phyloP scores from a whole-genome alignment of 1,140 invertebrate genomes.

The Lasaia peninsularis region DNA sequence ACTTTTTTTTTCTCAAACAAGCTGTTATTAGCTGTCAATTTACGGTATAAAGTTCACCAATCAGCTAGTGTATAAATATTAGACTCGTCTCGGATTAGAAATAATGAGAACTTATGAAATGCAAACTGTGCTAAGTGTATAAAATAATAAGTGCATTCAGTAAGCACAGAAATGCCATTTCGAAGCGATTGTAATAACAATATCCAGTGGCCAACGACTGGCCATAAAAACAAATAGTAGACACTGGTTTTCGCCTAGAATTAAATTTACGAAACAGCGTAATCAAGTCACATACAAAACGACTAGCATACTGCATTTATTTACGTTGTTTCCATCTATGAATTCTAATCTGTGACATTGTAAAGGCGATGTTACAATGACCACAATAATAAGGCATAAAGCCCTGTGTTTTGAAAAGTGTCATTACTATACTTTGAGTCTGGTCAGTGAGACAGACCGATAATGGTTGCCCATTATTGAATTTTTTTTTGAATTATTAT shows the following conservation, averaged over 20 bases:
- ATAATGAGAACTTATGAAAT: slow-evolving; percentile 24
- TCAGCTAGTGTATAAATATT: too few relatives aligned
- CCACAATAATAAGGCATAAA: slow-evolving; percentile 57
- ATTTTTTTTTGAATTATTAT: background rate
- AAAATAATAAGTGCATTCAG: slow-evolving; percentile 39
- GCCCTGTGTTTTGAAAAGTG: slow-evolving; percentile 48
- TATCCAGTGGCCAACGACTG: slow-evolving; percentile 38
- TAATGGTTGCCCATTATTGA: background rate
- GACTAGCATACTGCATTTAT: slow-evolving; percentile 18
- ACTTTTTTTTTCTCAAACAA: too few relatives aligned
- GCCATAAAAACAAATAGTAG: slow-evolving; percentile 52
- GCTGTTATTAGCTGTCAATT: too few relatives aligned
- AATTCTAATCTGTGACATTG: slow-evolving; percentile 32
- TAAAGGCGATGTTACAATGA: slow-evolving; percentile 35
- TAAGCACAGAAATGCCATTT: slow-evolving; percentile 36
- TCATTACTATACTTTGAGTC: slow-evolving; percentile 43
- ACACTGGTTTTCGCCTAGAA: slow-evolving; percentile 39
- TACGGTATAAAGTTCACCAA: too few relatives aligned
- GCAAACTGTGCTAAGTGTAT: slow-evolving; percentile 33
- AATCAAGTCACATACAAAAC: background rate
- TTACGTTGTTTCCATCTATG: background rate
- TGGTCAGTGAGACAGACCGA: slow-evolving; percentile 14
- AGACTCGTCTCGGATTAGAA: slow-evolving; percentile 8
- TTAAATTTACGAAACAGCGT: slow-evolving; percentile 37
- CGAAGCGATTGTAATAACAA: slow-evolving; percentile 47